These are phyloP conservation scores for Calameuta pallipes DNA, from an alignment of 2,888 invertebrate genomes.

Conservation along the genomic window DNA sequence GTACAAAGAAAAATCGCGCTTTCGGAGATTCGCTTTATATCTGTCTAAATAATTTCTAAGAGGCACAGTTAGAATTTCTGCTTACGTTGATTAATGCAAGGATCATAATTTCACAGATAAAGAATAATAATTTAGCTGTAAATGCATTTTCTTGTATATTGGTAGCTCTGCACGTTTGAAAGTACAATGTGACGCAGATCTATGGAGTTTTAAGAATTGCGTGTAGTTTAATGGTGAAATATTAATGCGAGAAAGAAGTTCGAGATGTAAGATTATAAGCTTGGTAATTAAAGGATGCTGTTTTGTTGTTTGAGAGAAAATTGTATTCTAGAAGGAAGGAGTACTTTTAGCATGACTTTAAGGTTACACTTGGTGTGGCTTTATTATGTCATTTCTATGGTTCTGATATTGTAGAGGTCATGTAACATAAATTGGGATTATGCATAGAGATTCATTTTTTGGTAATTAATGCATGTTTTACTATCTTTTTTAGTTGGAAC, in stretches of 20 bases:
- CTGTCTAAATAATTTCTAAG: neutral
- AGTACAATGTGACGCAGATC: neutral
- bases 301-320: neutral
- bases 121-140: neutral
- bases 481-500: conserved; percentile 18
- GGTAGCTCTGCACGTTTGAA: conserved; percentile 1
- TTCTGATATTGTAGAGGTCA: neutral
- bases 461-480: conserved; percentile 5
- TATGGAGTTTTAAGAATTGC: neutral
- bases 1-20: neutral
- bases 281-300: neutral
- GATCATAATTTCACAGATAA: neutral
- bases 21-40: neutral
- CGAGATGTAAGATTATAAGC: neutral
- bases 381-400: neutral
- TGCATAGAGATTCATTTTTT: neutral
- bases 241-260: neutral
- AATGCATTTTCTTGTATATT: neutral
- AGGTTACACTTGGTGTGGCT: conserved; percentile 1
- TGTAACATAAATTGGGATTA: neutral
- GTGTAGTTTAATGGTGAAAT: neutral
- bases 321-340: neutral
- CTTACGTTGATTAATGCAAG: neutral
- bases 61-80: neutral
- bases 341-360: neutral